Evolutionary conservation across 2,113 vertebrate species (phyloP).

Genomic region (Ivindomyrus marchei): DNA sequence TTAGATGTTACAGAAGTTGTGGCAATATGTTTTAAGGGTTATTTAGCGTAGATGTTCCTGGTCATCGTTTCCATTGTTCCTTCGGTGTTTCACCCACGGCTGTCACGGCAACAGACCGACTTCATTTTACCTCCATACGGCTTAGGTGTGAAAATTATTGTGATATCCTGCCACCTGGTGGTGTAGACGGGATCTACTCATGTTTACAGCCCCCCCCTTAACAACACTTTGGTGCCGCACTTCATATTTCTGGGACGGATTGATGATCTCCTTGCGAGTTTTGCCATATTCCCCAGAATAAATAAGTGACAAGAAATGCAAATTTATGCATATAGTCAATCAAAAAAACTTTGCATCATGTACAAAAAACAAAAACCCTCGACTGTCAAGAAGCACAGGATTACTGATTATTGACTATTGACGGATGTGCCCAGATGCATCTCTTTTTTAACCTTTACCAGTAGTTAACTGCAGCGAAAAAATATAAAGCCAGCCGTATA

Average conservation of each 20-base stretch:
- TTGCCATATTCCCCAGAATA: background rate
- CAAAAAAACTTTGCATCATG: background rate
- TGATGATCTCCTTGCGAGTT: background rate
- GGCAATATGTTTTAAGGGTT: background rate
- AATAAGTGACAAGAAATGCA: slow-evolving; percentile 3
- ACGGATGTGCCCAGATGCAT: background rate
- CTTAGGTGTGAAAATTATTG: background rate
- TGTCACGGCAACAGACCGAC: background rate
- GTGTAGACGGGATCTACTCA: background rate
- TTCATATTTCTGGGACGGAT: background rate
- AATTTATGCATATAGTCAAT: background rate
- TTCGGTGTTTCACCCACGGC: background rate
- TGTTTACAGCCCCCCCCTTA: background rate
- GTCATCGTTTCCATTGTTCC: background rate
- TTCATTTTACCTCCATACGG: background rate
- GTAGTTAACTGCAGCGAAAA: background rate
- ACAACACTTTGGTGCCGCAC: background rate
- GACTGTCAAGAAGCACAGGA: background rate
- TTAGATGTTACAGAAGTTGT: background rate
- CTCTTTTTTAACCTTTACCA: background rate
- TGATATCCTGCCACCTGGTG: slow-evolving; percentile 14
- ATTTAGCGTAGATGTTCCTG: background rate
- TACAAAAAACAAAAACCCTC: background rate
- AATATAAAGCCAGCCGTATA: background rate
- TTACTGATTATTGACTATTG: background rate